Evolutionary conservation across 2,888 invertebrate species (phyloP), one percentile per base, ranked within the genome.

Genomic region (Drosophila picticornis): DNA sequence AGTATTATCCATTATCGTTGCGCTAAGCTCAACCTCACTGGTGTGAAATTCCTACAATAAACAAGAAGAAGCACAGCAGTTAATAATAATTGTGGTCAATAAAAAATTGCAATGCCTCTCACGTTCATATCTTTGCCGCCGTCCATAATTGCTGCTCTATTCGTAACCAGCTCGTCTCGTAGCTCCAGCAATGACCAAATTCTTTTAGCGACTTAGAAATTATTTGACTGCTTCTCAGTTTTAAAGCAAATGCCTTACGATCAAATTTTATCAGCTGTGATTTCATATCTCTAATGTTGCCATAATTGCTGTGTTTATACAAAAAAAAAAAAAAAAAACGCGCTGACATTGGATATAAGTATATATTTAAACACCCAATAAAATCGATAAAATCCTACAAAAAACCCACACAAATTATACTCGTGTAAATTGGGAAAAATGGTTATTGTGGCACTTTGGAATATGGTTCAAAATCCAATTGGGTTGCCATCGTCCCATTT

Each of bases 241-340:
- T 86, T 75, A 80, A 75, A 69, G 71, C 43, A 51, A 72, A 38
- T 59, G 71, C 50, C 31, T 43, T 52, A 31, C 36, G 48, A 27
- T n/a, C 13, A 29, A 9, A 16, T 50, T 62, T 80, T 74, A 83
- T 77, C 74, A 59, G 36, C 63, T 51, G 55, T 43, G 80, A 79
- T 84, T 79, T 71, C 55, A 63, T 76, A 79, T 88, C 68, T 69
- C 51, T 56, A 36, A 31, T 31, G 34, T 62, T 50, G 34, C 46
- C 11, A 65, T 52, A 65, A 65, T 66, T 62, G 59, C 22, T 51
- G 31, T 61, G 34, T 22, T 25, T 36, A 27, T 46, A 55, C 48
- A 27, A 22, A 32, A n/a, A n/a, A n/a, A n/a, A n/a, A n/a, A n/a
- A n/a, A n/a, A n/a, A n/a, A n/a, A 34, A 27, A 25, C 32, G 40